These are phyloP conservation scores for Catocala fraxini DNA, from an alignment of 2,888 invertebrate genomes.

Conservation along the genomic window DNA sequence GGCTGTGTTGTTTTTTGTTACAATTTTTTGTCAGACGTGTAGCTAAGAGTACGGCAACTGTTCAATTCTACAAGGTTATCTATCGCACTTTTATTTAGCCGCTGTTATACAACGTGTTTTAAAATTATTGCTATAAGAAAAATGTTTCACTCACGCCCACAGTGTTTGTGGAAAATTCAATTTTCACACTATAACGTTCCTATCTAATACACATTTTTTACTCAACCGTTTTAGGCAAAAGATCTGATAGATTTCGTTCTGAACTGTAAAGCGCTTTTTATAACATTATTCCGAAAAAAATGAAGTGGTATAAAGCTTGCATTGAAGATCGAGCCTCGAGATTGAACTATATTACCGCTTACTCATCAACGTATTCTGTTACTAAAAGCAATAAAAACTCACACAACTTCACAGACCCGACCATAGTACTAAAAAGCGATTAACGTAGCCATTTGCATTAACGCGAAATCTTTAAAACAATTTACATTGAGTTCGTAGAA, in stretches of 20 bases:
- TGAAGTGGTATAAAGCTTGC: not conserved
- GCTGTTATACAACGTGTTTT: conserved; percentile 70
- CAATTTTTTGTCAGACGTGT: conserved; percentile 73
- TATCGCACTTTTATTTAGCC: conserved; percentile 61
- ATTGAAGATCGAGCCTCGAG: not conserved
- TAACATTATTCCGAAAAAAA: not conserved
- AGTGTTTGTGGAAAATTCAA: conserved; percentile 62
- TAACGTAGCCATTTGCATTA: conserved; percentile 54
- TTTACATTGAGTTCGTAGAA: conserved; percentile 72
- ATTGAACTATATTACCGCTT: conserved; percentile 3
- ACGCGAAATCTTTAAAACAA: conserved; percentile 59
- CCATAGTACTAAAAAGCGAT: conserved; percentile 49
- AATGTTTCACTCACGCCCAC: conserved; percentile 45
- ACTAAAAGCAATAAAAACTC: conserved; percentile 48
- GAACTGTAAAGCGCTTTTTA: not conserved
- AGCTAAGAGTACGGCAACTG: conserved; percentile 71
- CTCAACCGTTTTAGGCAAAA: too few relatives aligned
- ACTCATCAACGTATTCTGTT: conserved; percentile 25
- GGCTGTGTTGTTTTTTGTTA: conserved; percentile 75
- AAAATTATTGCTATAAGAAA: conserved; percentile 70
- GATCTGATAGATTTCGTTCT: not conserved
- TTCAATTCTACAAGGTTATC: conserved; percentile 80
- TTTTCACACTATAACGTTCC: conserved; percentile 50
- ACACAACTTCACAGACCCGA: conserved; percentile 40
- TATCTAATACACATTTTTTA: conserved; percentile 23